phyloP scores from a whole-genome alignment of 2,888 invertebrate genomes.

The Antheraea assamensis region DNA sequence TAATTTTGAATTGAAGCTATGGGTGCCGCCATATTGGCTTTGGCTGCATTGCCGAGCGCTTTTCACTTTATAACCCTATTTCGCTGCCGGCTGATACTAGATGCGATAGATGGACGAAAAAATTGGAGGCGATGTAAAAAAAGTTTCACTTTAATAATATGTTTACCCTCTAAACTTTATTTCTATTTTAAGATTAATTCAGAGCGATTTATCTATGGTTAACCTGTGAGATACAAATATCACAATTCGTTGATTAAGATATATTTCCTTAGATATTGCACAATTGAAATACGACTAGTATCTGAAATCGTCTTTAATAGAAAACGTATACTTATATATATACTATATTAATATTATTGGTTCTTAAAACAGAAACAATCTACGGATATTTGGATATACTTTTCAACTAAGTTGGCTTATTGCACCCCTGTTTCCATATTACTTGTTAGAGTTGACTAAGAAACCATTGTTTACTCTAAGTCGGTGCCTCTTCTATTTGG shows the following conservation, averaged over 20 bases:
- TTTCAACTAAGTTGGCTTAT: conserved; percentile 47
- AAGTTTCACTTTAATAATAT: too few species aligned
- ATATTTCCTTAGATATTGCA: conserved; percentile 13
- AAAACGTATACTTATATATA: background rate
- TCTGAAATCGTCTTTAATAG: background rate
- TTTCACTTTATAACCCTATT: too few species aligned
- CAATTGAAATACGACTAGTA: conserved; percentile 17
- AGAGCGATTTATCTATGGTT: conserved; percentile 8
- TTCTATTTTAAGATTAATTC: background rate
- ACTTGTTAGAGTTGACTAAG: conserved; percentile 39
- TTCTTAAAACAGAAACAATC: conserved; percentile 23
- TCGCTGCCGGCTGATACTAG: too few species aligned
- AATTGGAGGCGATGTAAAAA: too few species aligned
- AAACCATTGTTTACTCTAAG: conserved; percentile 46
- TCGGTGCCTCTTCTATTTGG: conserved; percentile 69
- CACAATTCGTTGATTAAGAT: conserved; percentile 10
- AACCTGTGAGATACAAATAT: conserved; percentile 7
- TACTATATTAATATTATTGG: conserved; percentile 18
- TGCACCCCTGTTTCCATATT: conserved; percentile 68
- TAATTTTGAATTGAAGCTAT: too few species aligned
- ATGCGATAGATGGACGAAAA: too few species aligned
- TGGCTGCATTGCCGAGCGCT: too few species aligned
- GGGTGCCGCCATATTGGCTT: too few species aligned
- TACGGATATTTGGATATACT: conserved; percentile 31
- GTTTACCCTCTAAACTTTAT: too few species aligned